Evolutionary conservation across 2,888 invertebrate species (phyloP).

Genomic region (Nomada lathburiana): DNA sequence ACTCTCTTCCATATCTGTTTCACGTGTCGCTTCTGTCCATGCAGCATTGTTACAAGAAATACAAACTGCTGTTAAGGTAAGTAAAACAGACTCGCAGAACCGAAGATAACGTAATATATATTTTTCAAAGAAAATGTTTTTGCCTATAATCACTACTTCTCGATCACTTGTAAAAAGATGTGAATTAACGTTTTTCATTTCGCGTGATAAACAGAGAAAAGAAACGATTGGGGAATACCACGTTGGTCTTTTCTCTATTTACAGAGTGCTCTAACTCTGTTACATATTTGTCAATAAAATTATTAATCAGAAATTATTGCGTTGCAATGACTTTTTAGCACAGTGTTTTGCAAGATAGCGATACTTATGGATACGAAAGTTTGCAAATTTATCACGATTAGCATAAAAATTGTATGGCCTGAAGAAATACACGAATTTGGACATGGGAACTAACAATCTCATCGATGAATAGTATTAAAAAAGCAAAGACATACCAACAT

Average conservation of each 20-base stretch:
- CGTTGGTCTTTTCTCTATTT: slow-evolving; percentile 9
- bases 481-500: slow-evolving; percentile 85
- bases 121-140: slow-evolving; percentile 32
- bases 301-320: neutral
- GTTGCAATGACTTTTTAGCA: neutral
- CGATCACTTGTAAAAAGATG: slow-evolving; percentile 41
- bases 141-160: slow-evolving; percentile 38
- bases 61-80: slow-evolving; percentile 72
- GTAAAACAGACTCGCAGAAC: slow-evolving; percentile 63
- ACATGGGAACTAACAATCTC: slow-evolving; percentile 57
- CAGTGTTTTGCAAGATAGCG: neutral
- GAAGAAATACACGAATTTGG: slow-evolving; percentile 40
- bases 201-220: neutral
- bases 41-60: slow-evolving; percentile 81
- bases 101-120: slow-evolving; percentile 46
- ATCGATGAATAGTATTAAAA: slow-evolving; percentile 76
- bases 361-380: slow-evolving; percentile 35
- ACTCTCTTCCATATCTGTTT: slow-evolving; percentile 86
- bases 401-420: slow-evolving; percentile 29
- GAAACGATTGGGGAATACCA: slow-evolving; percentile 40
- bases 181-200: neutral
- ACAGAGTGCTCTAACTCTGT: slow-evolving; percentile 39
- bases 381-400: slow-evolving; percentile 38
- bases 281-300: slow-evolving; percentile 7
- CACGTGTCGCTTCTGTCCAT: slow-evolving; percentile 83